Percentiles rank a stretch among this genome's conserved stretches.
Evolutionary conservation across 1,140 invertebrate genomes (phyloP).

Genomic region (Drosophila hydei): DNA sequence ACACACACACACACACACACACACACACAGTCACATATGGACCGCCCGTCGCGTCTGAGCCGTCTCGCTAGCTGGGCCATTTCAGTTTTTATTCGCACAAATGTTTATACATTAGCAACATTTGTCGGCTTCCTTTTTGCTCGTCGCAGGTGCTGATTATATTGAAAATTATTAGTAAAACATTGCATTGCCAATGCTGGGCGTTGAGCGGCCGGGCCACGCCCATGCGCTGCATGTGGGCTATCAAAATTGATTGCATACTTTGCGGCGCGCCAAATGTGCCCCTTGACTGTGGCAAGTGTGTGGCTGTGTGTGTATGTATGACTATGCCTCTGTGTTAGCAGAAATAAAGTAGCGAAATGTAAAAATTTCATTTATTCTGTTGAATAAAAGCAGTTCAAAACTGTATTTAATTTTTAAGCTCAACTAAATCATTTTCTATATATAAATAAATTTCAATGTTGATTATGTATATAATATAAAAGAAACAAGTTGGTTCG

Average conservation of each 20-base stretch:
- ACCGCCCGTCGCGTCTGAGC: constrained; percentile 1
- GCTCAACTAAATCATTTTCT: no score
- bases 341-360: not conserved
- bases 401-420: no score
- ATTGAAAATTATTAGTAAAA: constrained; percentile 79
- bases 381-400: no score
- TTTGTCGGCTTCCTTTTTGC: constrained; percentile 41
- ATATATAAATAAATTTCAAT: no score
- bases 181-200: constrained; percentile 53
- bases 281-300: constrained; percentile 7
- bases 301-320: constrained; percentile 12
- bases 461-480: no score
- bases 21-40: not conserved
- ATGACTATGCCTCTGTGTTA: not conserved
- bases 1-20: not conserved
- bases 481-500: no score
- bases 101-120: constrained; percentile 79
- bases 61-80: constrained; percentile 24
- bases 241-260: constrained; percentile 77
- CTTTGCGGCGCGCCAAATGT: constrained; percentile 67
- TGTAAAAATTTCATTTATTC: no score
- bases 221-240: constrained; percentile 56
- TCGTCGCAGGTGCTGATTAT: constrained; percentile 77
- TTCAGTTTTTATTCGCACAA: constrained; percentile 64
- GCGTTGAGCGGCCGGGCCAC: constrained; percentile 6